phyloP scores from a whole-genome alignment of 2,888 invertebrate species.

The Apamea sordens region DNA sequence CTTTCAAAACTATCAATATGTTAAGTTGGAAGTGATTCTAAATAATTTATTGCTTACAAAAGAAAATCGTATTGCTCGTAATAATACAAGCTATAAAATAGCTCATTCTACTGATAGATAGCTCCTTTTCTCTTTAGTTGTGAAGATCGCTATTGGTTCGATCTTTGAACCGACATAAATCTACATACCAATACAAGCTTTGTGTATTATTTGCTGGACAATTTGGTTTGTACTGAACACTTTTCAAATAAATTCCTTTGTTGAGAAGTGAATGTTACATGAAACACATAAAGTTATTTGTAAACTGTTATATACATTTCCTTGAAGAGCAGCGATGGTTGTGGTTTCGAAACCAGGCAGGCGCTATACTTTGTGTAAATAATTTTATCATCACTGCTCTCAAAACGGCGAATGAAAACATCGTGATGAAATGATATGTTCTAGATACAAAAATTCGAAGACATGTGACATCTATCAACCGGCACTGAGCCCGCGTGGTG shows the following conservation, averaged over 20 bases:
- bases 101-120: constrained; percentile 43
- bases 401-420: no score
- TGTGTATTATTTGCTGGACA: constrained; percentile 25
- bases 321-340: background rate
- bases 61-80: constrained; percentile 58
- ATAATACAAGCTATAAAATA: constrained; percentile 51
- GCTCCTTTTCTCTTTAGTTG: constrained; percentile 40
- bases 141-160: constrained; percentile 44
- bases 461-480: no score
- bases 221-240: constrained; percentile 17
- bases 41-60: constrained; percentile 66
- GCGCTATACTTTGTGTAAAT: no score
- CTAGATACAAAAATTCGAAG: no score
- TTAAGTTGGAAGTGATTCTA: constrained; percentile 65
- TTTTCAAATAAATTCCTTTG: constrained; percentile 17
- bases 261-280: constrained; percentile 5
- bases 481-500: no score
- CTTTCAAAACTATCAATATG: constrained; percentile 66
- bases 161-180: constrained; percentile 41
- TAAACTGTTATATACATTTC: background rate
- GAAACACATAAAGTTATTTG: background rate
- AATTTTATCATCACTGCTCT: no score
- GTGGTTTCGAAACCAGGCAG: no score
- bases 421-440: no score
- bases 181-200: constrained; percentile 21